Evolutionary conservation across 2,888 invertebrate genomes (phyloP).

Genomic region (Euproctis similis): DNA sequence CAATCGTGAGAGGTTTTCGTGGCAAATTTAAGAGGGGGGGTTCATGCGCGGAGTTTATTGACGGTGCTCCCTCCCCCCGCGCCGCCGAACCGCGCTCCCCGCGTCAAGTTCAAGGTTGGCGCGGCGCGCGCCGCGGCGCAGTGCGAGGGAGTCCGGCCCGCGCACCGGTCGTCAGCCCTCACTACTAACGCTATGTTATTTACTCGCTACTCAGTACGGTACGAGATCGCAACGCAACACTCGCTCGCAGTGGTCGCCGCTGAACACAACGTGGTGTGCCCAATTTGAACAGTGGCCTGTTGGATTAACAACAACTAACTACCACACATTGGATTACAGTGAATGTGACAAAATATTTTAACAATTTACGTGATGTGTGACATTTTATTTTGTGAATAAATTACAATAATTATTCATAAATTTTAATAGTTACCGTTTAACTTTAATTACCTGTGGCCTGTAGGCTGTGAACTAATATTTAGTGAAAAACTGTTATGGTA

Average conservation of each 20-base stretch:
- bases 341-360: conserved; percentile 41
- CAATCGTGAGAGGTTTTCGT: conserved; percentile 29
- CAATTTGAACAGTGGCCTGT: conserved; percentile 33
- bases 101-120: conserved; percentile 78
- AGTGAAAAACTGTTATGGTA: conserved; percentile 67
- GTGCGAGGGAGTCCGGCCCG: conserved; percentile 77
- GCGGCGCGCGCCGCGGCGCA: conserved; percentile 75
- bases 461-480: conserved; percentile 70
- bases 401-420: conserved; percentile 40
- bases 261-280: conserved; percentile 43
- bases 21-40: conserved; percentile 60
- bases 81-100: conserved; percentile 50
- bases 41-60: conserved; percentile 71
- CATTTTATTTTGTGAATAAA: conserved; percentile 42
- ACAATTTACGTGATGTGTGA: conserved; percentile 50
- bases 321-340: conserved; percentile 62
- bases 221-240: conserved; percentile 60
- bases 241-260: conserved; percentile 43
- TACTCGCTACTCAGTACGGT: conserved; percentile 48
- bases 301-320: conserved; percentile 47
- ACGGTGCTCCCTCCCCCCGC: conserved; percentile 67
- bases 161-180: conserved; percentile 75
- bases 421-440: conserved; percentile 59
- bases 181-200: conserved; percentile 60
- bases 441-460: conserved; percentile 59